Evolutionary conservation across 2,888 invertebrate genomes (phyloP).

Genomic region (Mesorhabditis spiculigera): DNA sequence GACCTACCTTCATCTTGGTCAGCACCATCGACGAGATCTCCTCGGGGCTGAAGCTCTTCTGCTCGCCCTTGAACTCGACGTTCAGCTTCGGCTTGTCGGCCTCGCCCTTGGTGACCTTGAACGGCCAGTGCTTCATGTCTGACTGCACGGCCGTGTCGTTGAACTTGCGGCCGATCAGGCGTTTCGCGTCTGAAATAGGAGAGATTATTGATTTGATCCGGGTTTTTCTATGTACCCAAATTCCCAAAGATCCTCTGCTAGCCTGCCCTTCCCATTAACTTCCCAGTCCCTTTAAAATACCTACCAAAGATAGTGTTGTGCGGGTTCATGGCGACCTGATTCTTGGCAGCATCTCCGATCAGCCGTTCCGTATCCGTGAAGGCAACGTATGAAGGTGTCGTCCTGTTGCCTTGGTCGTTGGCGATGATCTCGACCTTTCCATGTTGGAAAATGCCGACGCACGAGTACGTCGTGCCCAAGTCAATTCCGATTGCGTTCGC

Average conservation of each 20-base stretch:
- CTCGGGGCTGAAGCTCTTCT: constrained; percentile 66
- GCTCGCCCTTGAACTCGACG: constrained; percentile 81
- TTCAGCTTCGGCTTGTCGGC: constrained; percentile 58
- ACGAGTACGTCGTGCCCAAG: constrained; percentile 59
- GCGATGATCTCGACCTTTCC: constrained; percentile 65
- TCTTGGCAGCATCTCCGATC: constrained; percentile 64
- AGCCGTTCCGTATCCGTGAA: constrained; percentile 64
- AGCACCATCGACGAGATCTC: constrained; percentile 57
- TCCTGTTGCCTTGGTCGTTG: constrained; percentile 68
- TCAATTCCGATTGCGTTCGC: constrained; percentile 57
- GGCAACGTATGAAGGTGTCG: constrained; percentile 69
- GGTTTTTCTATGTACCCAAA: too few relatives aligned
- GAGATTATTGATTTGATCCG: too few relatives aligned
- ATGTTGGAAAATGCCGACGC: constrained; percentile 61
- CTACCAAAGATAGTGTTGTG: constrained; percentile 58
- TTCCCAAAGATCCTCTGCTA: too few relatives aligned
- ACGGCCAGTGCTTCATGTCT: constrained; percentile 57
- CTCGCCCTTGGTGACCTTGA: constrained; percentile 44
- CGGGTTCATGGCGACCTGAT: constrained; percentile 64
- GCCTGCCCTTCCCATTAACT: too few relatives aligned
- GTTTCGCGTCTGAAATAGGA: constrained; percentile 48
- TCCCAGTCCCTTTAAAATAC: too few relatives aligned
- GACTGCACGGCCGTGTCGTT: constrained; percentile 60
- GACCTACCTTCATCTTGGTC: constrained; percentile 46
- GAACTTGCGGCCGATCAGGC: constrained; percentile 63